Conservation (phyloP, 1,140 invertebrate genomes). For the Antheraea mylitta region DNA sequence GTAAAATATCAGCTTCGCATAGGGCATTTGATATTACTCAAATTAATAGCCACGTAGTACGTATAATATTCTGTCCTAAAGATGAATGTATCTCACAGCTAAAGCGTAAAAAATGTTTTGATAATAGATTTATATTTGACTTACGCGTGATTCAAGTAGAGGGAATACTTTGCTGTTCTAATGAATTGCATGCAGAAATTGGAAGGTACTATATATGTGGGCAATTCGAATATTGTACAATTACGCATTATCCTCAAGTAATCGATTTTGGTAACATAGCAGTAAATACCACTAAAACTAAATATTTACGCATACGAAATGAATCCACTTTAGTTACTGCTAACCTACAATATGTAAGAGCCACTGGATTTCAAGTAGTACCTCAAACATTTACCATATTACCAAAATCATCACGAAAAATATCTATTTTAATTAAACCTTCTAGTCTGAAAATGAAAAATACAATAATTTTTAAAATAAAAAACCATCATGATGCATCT, state of each 20-base stretch:
- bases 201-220: conserved; percentile 66
- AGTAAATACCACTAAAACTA: conserved; percentile 46
- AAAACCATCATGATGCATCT: conserved; percentile 41
- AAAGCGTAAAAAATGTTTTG: conserved; percentile 37
- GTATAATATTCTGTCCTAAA: conserved; percentile 56
- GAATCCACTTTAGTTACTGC: conserved; percentile 46
- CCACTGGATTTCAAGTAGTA: conserved; percentile 44
- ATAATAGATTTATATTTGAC: conserved; percentile 62
- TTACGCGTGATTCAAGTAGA: conserved; percentile 59
- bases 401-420: conserved; percentile 47
- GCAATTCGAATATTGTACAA: conserved; percentile 53
- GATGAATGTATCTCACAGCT: conserved; percentile 61
- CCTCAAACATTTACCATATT: conserved; percentile 47
- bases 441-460: conserved; percentile 45
- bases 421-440: conserved; percentile 49
- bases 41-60: conserved; percentile 38
- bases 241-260: conserved; percentile 50
- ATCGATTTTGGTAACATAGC: conserved; percentile 55
- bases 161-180: conserved; percentile 52
- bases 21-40: conserved; percentile 49
- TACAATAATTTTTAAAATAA: conserved; percentile 47
- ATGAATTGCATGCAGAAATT: conserved; percentile 63
- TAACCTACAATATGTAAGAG: conserved; percentile 48
- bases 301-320: conserved; percentile 51
- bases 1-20: conserved; percentile 57